Evolutionary conservation across 2,797 vertebrate species (phyloP).

Genomic region (Potorous gilbertii): DNA sequence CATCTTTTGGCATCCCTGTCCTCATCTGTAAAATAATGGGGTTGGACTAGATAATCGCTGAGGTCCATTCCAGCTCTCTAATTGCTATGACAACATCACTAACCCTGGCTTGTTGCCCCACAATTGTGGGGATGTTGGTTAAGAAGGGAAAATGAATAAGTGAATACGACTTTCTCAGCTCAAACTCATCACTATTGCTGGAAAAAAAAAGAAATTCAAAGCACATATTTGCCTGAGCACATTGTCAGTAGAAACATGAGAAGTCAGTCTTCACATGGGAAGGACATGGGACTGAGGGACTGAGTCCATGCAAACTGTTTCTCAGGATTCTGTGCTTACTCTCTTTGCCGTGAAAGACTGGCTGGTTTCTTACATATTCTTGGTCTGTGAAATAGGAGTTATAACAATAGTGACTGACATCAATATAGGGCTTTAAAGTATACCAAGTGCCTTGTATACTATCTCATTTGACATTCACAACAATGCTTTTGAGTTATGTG

Average conservation of each 20-base stretch:
- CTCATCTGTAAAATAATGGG: neutral
- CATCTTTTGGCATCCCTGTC: neutral
- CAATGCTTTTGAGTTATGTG: neutral
- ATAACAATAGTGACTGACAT: neutral
- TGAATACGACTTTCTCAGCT: neutral
- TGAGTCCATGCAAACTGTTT: conserved; percentile 13
- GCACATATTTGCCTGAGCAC: neutral
- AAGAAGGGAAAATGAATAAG: conserved; percentile 29
- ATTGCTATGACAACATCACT: neutral
- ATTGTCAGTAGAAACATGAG: neutral
- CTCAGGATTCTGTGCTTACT: neutral
- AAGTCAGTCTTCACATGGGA: neutral
- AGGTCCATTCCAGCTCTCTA: neutral
- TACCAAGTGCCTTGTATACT: neutral
- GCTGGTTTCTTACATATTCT: neutral
- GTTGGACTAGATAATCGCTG: conserved; percentile 16
- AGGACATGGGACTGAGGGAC: neutral
- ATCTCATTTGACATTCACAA: neutral
- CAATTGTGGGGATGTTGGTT: neutral
- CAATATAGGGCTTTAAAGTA: neutral
- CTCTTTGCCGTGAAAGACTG: neutral
- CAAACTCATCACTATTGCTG: neutral
- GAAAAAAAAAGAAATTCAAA: neutral
- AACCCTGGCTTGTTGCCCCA: neutral
- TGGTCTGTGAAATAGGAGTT: neutral